Conservation (phyloP, 2,888 invertebrate species). For the Tachystola acroxantha region DNA sequence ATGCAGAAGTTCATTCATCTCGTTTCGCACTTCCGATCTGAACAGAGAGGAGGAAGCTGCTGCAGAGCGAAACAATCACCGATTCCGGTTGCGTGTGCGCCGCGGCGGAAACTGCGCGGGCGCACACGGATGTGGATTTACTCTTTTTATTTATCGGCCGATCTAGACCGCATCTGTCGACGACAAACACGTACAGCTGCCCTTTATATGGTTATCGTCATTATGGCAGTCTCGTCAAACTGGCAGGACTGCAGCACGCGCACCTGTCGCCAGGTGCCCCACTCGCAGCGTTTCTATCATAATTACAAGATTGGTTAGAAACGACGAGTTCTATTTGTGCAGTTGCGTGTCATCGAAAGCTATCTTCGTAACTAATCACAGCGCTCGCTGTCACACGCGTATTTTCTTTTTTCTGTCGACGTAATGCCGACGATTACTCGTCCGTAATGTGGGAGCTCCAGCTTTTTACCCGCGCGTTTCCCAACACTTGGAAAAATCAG, state of each 20-base stretch:
- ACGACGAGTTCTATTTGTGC: conserved; percentile 29
- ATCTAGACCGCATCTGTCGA: conserved; percentile 74
- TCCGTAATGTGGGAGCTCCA: conserved; percentile 63
- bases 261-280: conserved; percentile 71
- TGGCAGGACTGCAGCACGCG: conserved; percentile 38
- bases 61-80: conserved; percentile 64
- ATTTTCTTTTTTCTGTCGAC: conserved; percentile 45
- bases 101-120: conserved; percentile 60
- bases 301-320: conserved; percentile 20
- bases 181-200: conserved; percentile 66
- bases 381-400: conserved; percentile 41
- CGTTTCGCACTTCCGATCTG: conserved; percentile 57
- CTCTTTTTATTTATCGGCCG: conserved; percentile 67
- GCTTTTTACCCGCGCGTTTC: conserved; percentile 62
- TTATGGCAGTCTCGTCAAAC: conserved; percentile 44
- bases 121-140: conserved; percentile 65
- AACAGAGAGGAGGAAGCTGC: conserved; percentile 67
- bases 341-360: conserved; percentile 54
- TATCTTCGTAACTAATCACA: conserved; percentile 45
- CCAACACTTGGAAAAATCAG: conserved; percentile 66
- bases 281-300: conserved; percentile 8
- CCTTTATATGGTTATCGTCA: conserved; percentile 47
- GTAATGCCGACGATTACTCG: conserved; percentile 57
- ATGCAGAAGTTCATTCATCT: conserved; percentile 32
- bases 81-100: conserved; percentile 58